These are phyloP conservation scores for Neria commutata DNA, from an alignment of 2,888 invertebrate species.

Conservation along the genomic window DNA sequence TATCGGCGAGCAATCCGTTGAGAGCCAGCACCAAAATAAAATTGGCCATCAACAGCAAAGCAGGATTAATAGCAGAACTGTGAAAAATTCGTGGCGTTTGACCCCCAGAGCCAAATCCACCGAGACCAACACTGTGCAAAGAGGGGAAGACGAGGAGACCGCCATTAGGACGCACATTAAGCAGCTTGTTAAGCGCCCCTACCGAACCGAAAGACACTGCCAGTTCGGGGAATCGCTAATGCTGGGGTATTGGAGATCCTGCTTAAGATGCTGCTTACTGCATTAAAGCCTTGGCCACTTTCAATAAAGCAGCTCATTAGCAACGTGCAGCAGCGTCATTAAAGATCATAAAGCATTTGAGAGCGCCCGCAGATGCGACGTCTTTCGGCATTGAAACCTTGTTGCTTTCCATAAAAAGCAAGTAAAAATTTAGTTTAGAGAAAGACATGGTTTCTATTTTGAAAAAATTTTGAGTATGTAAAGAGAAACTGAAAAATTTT, in stretches of 20 bases:
- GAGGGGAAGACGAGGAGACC: background rate
- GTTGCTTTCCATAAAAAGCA: too few relatives aligned
- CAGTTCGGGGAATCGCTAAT: background rate
- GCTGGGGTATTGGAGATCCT: background rate
- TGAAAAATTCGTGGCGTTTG: slow-evolving; percentile 13
- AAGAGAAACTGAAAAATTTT: too few relatives aligned
- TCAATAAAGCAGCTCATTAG: slow-evolving; percentile 10
- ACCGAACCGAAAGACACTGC: too few relatives aligned
- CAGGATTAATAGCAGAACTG: background rate
- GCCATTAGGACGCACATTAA: background rate
- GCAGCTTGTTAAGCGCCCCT: background rate
- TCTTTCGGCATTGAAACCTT: too few relatives aligned
- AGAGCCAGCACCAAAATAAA: slow-evolving; percentile 6
- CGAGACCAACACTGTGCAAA: too few relatives aligned
- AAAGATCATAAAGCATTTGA: background rate
- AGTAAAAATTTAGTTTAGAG: too few relatives aligned
- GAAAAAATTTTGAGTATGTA: background rate
- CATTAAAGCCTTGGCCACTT: background rate
- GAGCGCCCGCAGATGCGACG: background rate
- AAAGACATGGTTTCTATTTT: background rate
- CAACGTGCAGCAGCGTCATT: slow-evolving; percentile 3
- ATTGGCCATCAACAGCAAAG: background rate
- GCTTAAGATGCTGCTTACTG: background rate
- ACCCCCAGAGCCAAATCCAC: slow-evolving; percentile 2
- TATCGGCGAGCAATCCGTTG: slow-evolving; percentile 10